These are phyloP conservation scores for Aldabrachelys gigantea DNA, from an alignment of 2,113 vertebrate species.

Conservation along the genomic window DNA sequence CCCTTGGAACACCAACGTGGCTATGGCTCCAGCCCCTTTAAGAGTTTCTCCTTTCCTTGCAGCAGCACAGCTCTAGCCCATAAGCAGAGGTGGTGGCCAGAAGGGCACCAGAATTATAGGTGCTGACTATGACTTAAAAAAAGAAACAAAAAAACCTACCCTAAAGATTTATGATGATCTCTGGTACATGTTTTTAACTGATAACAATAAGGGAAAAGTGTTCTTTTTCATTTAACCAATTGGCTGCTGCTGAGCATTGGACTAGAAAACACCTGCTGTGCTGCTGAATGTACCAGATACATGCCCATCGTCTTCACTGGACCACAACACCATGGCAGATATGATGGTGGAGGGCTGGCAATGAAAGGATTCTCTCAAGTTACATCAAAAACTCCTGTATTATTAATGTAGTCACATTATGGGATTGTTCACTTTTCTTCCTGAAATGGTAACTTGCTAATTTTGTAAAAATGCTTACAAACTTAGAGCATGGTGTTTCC, in stretches of 20 bases:
- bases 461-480: not conserved
- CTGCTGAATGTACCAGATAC: not conserved
- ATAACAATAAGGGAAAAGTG: not conserved
- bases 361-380: not conserved
- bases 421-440: not conserved
- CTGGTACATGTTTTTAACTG: not conserved
- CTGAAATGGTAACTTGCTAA: accelerated
- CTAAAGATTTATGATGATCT: not conserved
- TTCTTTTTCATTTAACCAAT: not conserved
- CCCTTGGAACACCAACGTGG: not conserved
- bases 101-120: not conserved
- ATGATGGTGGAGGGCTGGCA: not conserved
- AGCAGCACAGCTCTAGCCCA: not conserved
- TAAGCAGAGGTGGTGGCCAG: not conserved
- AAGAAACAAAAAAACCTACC: not conserved
- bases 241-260: accelerated
- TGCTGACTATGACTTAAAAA: not conserved
- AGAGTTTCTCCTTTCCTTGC: not conserved
- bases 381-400: not conserved
- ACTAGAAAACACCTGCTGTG: not conserved
- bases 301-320: accelerated
- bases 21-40: not conserved
- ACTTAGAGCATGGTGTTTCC: not conserved
- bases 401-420: accelerated
- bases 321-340: accelerated